Evolutionary conservation across 2,113 vertebrate species (phyloP).

Genomic region (Indri indri): DNA sequence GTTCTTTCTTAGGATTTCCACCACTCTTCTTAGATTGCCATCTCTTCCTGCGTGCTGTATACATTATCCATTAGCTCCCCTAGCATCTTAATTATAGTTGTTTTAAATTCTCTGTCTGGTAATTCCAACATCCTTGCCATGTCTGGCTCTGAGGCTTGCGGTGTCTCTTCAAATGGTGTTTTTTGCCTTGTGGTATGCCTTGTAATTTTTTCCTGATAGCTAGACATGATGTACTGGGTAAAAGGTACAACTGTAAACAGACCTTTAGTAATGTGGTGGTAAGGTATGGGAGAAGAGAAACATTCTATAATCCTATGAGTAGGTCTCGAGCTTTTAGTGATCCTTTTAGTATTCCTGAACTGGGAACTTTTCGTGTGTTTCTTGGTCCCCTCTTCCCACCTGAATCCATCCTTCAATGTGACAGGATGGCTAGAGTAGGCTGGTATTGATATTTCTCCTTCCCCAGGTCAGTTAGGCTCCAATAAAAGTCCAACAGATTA

Average conservation of each 20-base stretch:
- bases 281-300: background rate
- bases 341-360: background rate
- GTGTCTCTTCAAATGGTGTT: background rate
- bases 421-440: background rate
- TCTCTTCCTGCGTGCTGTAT: background rate
- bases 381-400: background rate
- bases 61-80: background rate
- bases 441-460: background rate
- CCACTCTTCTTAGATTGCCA: background rate
- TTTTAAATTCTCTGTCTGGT: background rate
- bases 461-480: too few species aligned
- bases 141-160: background rate
- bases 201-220: background rate
- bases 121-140: background rate
- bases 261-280: background rate
- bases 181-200: background rate
- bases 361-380: background rate
- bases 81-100: background rate
- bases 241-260: background rate
- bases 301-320: background rate
- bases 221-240: background rate
- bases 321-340: background rate
- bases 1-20: background rate
- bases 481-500: background rate
- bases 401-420: background rate